Evolutionary conservation across 2,888 invertebrate species (phyloP).

Genomic region (Salticus scenicus): DNA sequence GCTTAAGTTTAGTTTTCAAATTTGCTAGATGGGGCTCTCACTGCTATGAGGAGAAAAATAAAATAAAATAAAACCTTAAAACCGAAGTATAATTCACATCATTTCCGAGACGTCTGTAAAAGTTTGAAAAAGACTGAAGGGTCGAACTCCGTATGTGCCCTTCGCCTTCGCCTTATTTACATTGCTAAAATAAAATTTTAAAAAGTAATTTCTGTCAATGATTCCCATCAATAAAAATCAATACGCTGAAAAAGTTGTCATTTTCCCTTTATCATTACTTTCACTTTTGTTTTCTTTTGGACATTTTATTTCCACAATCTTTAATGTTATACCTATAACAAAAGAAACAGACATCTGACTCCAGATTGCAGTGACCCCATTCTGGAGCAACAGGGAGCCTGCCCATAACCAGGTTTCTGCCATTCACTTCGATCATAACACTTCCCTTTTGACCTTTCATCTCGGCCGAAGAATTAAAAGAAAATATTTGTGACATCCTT

Average conservation of each 20-base stretch:
- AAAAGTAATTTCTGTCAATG: no score
- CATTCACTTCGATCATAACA: background rate
- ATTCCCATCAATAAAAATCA: no score
- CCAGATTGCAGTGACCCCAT: background rate
- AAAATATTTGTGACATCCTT: background rate
- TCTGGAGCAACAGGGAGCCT: background rate
- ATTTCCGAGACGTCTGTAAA: no score
- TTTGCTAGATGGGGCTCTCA: no score
- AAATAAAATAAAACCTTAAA: no score
- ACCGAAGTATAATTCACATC: no score
- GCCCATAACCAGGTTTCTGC: background rate
- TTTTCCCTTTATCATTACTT: background rate
- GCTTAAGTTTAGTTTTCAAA: no score
- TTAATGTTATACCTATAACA: background rate
- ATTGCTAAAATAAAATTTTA: no score
- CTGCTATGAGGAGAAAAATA: no score
- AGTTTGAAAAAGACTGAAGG: no score
- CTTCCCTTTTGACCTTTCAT: conserved; percentile 11
- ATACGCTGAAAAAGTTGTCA: background rate
- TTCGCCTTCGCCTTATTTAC: no score
- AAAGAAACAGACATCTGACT: background rate
- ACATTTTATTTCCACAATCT: background rate
- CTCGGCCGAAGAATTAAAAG: background rate
- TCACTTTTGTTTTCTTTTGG: background rate
- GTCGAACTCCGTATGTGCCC: no score